phyloP scores from a whole-genome alignment of 1,140 invertebrate species.

The Odontomachus brunneus region DNA sequence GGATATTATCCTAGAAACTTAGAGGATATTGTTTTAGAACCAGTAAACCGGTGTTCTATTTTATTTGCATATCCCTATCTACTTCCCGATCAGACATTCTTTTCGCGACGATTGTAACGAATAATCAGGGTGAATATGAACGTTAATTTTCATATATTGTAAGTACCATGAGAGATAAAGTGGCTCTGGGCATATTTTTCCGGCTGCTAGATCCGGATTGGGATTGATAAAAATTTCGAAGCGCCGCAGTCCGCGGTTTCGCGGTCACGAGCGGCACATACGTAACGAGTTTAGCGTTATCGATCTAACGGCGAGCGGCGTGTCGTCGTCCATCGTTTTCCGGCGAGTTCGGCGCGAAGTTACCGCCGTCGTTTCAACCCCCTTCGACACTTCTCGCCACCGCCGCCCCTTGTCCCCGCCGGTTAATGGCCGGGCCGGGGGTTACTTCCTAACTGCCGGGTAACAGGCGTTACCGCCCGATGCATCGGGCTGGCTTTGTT shows the following conservation, averaged over 20 bases:
- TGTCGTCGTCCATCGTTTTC: conserved; percentile 57
- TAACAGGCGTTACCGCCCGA: conserved; percentile 39
- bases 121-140: too few relatives aligned
- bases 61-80: too few relatives aligned
- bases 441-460: conserved; percentile 40
- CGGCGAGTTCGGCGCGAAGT: conserved; percentile 30
- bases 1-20: too few relatives aligned
- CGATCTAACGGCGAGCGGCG: conserved; percentile 53
- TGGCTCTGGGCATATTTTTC: neutral
- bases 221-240: neutral
- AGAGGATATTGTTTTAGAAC: too few relatives aligned
- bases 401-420: neutral
- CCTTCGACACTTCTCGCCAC: conserved; percentile 5
- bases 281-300: conserved; percentile 57
- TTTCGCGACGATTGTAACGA: too few relatives aligned
- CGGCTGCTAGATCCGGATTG: neutral
- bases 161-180: neutral
- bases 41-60: too few relatives aligned
- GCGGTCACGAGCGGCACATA: conserved; percentile 7
- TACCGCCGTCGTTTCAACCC: conserved; percentile 41
- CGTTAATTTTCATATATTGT: too few relatives aligned
- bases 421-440: conserved; percentile 18
- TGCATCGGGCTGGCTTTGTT: neutral
- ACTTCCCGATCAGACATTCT: too few relatives aligned
- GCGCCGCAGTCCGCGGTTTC: neutral